phyloP scores from a whole-genome alignment of 2,888 invertebrate species.

The Cryptops parisi region DNA sequence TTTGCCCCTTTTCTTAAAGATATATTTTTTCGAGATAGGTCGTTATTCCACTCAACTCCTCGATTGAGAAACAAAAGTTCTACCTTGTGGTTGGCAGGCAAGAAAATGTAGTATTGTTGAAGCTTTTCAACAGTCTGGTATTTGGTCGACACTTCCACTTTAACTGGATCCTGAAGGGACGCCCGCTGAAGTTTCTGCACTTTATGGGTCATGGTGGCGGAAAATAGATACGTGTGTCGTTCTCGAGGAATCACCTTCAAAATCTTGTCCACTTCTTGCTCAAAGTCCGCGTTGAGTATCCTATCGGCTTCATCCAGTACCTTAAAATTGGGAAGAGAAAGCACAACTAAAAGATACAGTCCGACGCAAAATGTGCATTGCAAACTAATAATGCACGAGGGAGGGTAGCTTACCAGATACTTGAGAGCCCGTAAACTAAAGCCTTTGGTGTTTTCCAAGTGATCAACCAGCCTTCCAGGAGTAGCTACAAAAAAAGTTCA shows the following conservation, averaged over 20 bases:
- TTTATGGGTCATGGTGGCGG: constrained; percentile 98
- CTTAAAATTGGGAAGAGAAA: constrained; percentile 36
- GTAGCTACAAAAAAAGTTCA: constrained; percentile 44
- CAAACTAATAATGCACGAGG: too few species aligned
- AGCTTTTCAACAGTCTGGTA: constrained; percentile 97
- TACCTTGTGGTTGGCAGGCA: constrained; percentile 91
- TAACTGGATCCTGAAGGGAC: constrained; percentile 82
- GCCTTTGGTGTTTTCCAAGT: constrained; percentile 95
- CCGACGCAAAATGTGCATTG: too few species aligned
- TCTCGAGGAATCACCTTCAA: constrained; percentile 80
- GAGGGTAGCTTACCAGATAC: constrained; percentile 62
- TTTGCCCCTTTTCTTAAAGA: too few species aligned
- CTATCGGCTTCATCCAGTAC: constrained; percentile 99
- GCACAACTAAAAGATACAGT: too few species aligned
- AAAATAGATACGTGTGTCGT: constrained; percentile 82
- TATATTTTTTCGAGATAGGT: too few species aligned
- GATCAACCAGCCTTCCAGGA: constrained; percentile 88
- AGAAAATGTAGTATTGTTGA: constrained; percentile 85
- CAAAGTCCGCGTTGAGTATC: constrained; percentile 98
- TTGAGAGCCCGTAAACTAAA: constrained; percentile 81
- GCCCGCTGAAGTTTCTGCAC: constrained; percentile 92
- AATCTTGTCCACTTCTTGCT: constrained; percentile 93
- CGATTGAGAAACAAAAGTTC: too few species aligned
- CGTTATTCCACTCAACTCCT: too few species aligned
- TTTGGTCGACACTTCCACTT: constrained; percentile 87